A percentile compares a stretch with the other conserved stretches of the same genome.
Evolutionary conservation across 2,113 vertebrate species (phyloP).

Genomic region (Coturnix japonica): DNA sequence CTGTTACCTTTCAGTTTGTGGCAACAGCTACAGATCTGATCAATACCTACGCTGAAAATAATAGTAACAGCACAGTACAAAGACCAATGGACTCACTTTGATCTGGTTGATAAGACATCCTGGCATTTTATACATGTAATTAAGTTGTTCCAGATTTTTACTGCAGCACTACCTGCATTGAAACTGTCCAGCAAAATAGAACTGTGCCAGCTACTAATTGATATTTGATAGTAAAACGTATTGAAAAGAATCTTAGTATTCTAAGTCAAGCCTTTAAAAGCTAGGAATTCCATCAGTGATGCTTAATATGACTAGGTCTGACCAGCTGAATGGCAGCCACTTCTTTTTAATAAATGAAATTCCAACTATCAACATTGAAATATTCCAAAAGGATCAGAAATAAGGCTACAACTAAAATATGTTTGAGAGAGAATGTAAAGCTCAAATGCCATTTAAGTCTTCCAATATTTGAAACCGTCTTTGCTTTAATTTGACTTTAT

Average conservation of each 20-base stretch:
- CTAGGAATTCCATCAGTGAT: not conserved
- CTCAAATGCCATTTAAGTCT: not conserved
- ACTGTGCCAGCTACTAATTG: not conserved
- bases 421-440: not conserved
- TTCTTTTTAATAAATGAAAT: not conserved
- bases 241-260: not conserved
- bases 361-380: not conserved
- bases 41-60: not conserved
- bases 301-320: not conserved
- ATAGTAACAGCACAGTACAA: not conserved
- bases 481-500: not conserved
- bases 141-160: not conserved
- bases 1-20: not conserved
- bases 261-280: not conserved
- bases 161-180: not conserved
- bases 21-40: not conserved
- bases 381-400: not conserved
- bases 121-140: not conserved
- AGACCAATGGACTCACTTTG: not conserved
- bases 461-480: not conserved
- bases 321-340: not conserved
- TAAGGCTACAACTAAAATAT: not conserved
- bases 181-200: not conserved
- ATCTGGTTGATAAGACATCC: not conserved
- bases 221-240: not conserved